phyloP scores from a whole-genome alignment of 2,797 vertebrate species.

The Tapera naevia region DNA sequence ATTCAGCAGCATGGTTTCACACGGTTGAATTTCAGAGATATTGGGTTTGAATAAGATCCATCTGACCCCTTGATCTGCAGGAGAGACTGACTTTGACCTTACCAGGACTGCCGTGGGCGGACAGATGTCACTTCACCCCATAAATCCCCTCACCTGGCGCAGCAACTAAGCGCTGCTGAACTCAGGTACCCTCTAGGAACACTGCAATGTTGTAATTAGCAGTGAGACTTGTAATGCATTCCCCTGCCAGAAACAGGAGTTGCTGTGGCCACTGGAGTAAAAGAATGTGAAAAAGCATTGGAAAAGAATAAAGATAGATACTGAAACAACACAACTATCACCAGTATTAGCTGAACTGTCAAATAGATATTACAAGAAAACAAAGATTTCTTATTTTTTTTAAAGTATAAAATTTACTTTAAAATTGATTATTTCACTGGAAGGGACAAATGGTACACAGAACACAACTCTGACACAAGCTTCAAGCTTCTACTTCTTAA shows the following conservation, averaged over 20 bases:
- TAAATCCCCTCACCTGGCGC: neutral
- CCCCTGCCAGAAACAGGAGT: slow-evolving; percentile 26
- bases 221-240: neutral
- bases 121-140: slow-evolving; percentile 11
- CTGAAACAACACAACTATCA: neutral
- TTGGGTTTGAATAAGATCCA: neutral
- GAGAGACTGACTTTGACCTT: slow-evolving; percentile 13
- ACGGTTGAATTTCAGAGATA: neutral
- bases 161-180: slow-evolving; percentile 3
- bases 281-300: neutral
- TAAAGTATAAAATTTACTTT: neutral
- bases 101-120: neutral
- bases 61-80: neutral
- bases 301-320: neutral
- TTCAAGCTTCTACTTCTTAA: neutral
- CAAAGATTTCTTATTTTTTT: neutral
- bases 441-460: neutral
- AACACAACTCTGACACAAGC: neutral
- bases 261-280: slow-evolving; percentile 33
- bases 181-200: slow-evolving; percentile 18
- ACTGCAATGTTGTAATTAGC: slow-evolving; percentile 25
- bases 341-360: slow-evolving; percentile 27
- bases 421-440: neutral
- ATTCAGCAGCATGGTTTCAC: neutral
- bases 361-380: neutral